Conservation (phyloP, 2,888 invertebrate genomes). For the Clusia tigrina region DNA sequence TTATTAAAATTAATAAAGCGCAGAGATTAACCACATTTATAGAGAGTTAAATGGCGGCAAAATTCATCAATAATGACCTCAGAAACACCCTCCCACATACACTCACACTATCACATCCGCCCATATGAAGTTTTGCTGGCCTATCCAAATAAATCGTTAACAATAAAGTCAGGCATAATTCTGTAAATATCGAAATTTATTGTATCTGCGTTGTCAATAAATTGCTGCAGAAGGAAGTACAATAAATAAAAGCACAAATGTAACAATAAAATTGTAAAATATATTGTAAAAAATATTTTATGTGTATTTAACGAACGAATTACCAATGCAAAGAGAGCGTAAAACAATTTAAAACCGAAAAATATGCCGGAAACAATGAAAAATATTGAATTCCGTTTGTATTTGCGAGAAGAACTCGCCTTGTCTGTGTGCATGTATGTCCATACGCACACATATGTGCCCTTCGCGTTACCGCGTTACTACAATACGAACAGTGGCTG, state of each 20-base stretch:
- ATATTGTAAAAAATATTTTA: background rate
- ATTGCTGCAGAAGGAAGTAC: background rate
- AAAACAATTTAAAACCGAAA: background rate
- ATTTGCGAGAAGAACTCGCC: no score
- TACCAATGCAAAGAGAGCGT: background rate
- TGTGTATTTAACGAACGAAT: background rate
- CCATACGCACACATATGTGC: background rate
- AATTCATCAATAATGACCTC: background rate
- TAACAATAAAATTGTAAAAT: slow-evolving; percentile 10
- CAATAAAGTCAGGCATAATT: background rate
- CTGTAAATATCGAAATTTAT: background rate
- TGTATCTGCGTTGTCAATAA: slow-evolving; percentile 6
- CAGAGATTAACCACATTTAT: slow-evolving; percentile 38
- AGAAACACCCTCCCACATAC: background rate
- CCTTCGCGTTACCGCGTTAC: background rate
- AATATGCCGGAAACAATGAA: slow-evolving; percentile 3
- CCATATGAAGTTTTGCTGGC: no score
- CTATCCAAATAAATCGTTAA: background rate
- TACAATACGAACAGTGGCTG: background rate
- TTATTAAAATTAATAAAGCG: slow-evolving; percentile 36
- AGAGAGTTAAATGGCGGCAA: background rate
- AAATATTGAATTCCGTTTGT: slow-evolving; percentile 13
- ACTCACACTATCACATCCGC: no score
- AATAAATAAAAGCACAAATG: background rate
- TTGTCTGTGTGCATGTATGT: no score